phyloP scores from a whole-genome alignment of 2,888 invertebrate genomes.

The Lutraria lutraria region DNA sequence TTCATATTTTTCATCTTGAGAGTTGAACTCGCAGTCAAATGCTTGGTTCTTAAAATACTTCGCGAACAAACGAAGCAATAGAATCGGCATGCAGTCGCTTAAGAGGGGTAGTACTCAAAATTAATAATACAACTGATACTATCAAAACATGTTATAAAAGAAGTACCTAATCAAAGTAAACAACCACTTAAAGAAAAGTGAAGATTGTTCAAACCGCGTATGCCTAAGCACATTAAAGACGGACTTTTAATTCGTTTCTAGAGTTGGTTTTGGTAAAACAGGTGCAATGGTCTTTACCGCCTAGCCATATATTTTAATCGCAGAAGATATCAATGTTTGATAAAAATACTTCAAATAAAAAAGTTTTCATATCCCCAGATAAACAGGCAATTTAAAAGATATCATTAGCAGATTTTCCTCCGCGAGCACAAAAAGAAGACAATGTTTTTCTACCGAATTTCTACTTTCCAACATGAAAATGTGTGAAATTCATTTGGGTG shows the following conservation, averaged over 20 bases:
- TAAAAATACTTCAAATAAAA: conserved; percentile 58
- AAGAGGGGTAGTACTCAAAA: conserved; percentile 56
- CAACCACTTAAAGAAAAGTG: conserved; percentile 55
- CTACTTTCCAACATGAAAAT: conserved; percentile 32
- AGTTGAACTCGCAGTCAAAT: conserved; percentile 33
- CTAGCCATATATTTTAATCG: conserved; percentile 58
- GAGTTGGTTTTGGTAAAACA: conserved; percentile 59
- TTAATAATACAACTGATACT: conserved; percentile 63
- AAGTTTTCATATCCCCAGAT: conserved; percentile 53
- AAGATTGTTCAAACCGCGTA: conserved; percentile 53
- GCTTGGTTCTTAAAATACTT: conserved; percentile 32
- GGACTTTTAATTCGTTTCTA: conserved; percentile 61
- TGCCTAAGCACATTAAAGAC: conserved; percentile 51
- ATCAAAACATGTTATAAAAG: conserved; percentile 51
- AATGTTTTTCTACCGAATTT: conserved; percentile 26
- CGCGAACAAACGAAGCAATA: conserved; percentile 29
- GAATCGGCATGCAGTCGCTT: conserved; percentile 37
- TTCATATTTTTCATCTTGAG: conserved; percentile 36
- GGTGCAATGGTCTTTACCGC: conserved; percentile 64
- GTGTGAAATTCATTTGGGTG: conserved; percentile 15
- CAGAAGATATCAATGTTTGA: conserved; percentile 60
- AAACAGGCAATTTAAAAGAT: conserved; percentile 53
- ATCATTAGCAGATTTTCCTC: conserved; percentile 50
- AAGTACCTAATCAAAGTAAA: conserved; percentile 61
- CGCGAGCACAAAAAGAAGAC: conserved; percentile 33